Evolutionary conservation across 2,113 vertebrate species (phyloP), one percentile per base, ranked within the genome.

Genomic region (Petrocephalus microphthalmus): DNA sequence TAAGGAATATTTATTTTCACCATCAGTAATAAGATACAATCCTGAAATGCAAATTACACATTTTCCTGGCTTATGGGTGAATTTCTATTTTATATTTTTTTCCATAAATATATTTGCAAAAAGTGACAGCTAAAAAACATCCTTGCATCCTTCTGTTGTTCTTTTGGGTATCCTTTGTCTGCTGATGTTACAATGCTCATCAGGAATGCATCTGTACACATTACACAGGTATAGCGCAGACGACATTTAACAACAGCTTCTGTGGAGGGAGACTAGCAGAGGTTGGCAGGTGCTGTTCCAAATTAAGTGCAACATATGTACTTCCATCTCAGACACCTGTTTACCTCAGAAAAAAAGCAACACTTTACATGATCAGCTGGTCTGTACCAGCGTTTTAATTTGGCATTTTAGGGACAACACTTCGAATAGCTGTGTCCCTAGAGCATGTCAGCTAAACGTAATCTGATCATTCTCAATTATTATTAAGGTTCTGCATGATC

Each of bases 261-360:
- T 91, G 88, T 90, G 74, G 90, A 90, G 92, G 92, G 93, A 90
- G 87, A 0, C 29, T 90, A 84, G 49, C 15, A 89, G 89, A 60
- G 57, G 88, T 87, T 93, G 92, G 89, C 88, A 89, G 47, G 56
- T 52, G 84, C 89, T 78, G 84, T 92, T 89, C 89, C 87, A 84
- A 92, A 89, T 89, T 52, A 89, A 90, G 84, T 89, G 67, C 56
- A 93, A 91, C 90, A 90, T 92, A 90, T 92, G 89, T 91, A 90
- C 89, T 92, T n/a, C 54, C 67, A 86, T 85, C 10, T 51, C 74
- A 87, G 71, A 89, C 60, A 54, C 91, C 91, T 92, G 91, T 85
- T 89, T 89, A 88, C 85, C 78, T 91, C 89, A 89, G 37, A 90
- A 49, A 87, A 64, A 67, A 74, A 54, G 81, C 7, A 5, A 60